Conservation (phyloP, 2,888 invertebrate genomes). For the Drosophila phalerata region DNA sequence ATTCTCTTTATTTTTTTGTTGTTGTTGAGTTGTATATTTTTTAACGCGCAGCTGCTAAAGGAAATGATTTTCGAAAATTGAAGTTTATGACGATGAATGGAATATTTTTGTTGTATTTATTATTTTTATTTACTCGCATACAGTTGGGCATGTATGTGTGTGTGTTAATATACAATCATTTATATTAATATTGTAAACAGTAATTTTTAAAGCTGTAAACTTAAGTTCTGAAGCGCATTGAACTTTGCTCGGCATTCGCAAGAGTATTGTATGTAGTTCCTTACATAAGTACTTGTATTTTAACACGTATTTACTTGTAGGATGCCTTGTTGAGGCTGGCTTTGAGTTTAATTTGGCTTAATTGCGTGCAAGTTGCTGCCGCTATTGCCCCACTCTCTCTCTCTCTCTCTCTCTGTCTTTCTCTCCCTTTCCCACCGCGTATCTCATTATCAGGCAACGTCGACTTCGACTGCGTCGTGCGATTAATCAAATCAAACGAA, state of each 20-base stretch:
- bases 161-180: conserved; percentile 68
- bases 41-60: conserved; percentile 82
- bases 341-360: conserved; percentile 72
- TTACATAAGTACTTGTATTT: conserved; percentile 42
- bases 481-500: conserved; percentile 81
- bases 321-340: conserved; percentile 43
- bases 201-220: conserved; percentile 68
- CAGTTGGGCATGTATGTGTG: conserved; percentile 23
- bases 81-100: conserved; percentile 84
- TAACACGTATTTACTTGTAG: conserved; percentile 67
- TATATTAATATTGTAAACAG: conserved; percentile 78
- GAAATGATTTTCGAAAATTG: conserved; percentile 84
- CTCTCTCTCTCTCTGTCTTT: neutral
- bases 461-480: conserved; percentile 54
- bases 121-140: conserved; percentile 44
- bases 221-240: conserved; percentile 72
- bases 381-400: neutral
- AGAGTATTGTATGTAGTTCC: conserved; percentile 19
- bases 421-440: conserved; percentile 9
- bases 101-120: conserved; percentile 65
- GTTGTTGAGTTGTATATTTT: conserved; percentile 47
- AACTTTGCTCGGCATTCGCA: conserved; percentile 54
- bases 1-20: conserved; percentile 10
- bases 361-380: conserved; percentile 71
- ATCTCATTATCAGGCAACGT: conserved; percentile 58